Percentiles rank a stretch among this genome's conserved stretches.
Evolutionary conservation across 2,888 invertebrate species (phyloP).

Genomic region (Drosophila austrosaltans): DNA sequence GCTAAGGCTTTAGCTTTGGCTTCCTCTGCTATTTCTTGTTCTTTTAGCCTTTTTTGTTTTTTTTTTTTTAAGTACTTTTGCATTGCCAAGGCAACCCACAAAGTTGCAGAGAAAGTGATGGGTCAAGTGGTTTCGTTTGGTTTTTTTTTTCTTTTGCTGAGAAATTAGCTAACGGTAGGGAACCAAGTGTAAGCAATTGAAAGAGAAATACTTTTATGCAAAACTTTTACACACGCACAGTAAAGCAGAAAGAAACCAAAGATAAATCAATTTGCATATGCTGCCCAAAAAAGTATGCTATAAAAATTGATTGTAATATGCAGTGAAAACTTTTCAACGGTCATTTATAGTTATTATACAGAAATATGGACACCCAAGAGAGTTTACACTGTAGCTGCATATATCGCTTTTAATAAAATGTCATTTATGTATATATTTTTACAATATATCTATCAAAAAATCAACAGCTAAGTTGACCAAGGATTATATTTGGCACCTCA

Average conservation of each 20-base stretch:
- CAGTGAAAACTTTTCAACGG: background rate
- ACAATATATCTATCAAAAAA: too few relatives aligned
- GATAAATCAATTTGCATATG: background rate
- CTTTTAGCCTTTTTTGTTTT: background rate
- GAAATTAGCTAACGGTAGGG: constrained; percentile 1
- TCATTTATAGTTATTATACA: too few relatives aligned
- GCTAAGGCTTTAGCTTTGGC: constrained; percentile 32
- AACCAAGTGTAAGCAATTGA: background rate
- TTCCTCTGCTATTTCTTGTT: background rate
- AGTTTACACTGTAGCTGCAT: too few relatives aligned
- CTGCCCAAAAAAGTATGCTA: constrained; percentile 5
- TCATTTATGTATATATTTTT: background rate
- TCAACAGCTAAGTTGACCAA: too few relatives aligned
- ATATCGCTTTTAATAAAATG: background rate
- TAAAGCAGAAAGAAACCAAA: background rate
- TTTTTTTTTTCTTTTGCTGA: background rate
- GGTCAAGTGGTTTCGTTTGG: constrained; percentile 5
- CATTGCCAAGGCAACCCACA: constrained; percentile 11
- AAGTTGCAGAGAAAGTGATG: constrained; percentile 8
- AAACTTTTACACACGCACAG: constrained; percentile 1
- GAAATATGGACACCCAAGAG: too few relatives aligned
- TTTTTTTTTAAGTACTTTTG: constrained; percentile 8
- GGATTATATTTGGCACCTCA: background rate
- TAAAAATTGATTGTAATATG: background rate
- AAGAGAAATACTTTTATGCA: background rate